These are phyloP conservation scores for Tapirus indicus DNA, from an alignment of 2,797 vertebrate genomes.

Conservation along the genomic window DNA sequence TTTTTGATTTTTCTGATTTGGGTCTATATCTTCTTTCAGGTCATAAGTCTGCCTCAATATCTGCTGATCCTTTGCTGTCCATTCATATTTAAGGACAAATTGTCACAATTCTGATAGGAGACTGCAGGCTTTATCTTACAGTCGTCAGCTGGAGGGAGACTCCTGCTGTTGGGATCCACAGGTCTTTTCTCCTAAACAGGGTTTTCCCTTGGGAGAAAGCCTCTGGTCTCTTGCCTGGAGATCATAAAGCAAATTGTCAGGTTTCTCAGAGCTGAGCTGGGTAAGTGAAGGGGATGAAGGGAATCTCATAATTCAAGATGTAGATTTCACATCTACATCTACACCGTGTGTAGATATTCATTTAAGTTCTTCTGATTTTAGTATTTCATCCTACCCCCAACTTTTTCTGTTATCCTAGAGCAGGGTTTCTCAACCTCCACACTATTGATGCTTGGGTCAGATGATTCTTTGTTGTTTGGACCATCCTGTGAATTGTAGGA, in stretches of 20 bases:
- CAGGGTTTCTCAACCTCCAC: not conserved
- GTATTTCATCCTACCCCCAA: not conserved
- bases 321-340: not conserved
- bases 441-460: not conserved
- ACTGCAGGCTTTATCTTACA: not conserved
- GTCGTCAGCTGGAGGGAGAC: not conserved
- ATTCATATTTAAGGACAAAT: not conserved
- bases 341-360: not conserved
- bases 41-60: not conserved
- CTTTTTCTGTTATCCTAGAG: not conserved
- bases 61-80: not conserved
- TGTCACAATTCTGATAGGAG: not conserved
- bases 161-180: not conserved
- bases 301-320: not conserved
- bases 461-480: not conserved
- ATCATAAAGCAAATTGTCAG: not conserved
- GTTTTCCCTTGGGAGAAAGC: not conserved
- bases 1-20: not conserved
- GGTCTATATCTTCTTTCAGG: not conserved
- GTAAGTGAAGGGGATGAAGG: not conserved
- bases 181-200: not conserved
- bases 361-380: not conserved
- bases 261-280: not conserved
- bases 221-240: not conserved
- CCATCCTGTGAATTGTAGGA: not conserved